Conservation (phyloP, 2,113 vertebrate genomes). For the Stercorarius parasiticus region DNA sequence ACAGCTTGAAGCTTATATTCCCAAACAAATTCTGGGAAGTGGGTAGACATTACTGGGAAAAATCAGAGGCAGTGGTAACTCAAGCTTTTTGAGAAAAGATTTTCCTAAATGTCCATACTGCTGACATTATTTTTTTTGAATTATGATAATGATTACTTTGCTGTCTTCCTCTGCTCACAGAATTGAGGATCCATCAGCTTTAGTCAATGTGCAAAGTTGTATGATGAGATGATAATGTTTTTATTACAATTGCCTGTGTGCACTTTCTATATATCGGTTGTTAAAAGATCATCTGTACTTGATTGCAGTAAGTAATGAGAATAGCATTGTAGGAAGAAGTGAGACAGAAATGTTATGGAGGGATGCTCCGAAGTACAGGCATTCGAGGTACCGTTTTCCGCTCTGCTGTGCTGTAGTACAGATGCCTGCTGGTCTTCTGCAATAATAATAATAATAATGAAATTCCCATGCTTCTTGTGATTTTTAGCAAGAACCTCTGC, state of each 20-base stretch:
- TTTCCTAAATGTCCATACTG: background rate
- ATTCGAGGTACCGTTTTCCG: background rate
- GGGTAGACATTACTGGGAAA: background rate
- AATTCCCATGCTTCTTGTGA: background rate
- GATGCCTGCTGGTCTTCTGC: background rate
- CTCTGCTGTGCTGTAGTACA: background rate
- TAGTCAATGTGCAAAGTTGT: background rate
- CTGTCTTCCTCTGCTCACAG: background rate
- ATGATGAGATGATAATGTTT: background rate
- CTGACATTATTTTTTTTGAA: background rate
- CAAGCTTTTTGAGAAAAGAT: background rate
- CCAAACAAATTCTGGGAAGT: background rate
- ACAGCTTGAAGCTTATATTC: background rate
- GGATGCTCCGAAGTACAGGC: background rate
- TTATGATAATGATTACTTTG: accelerated
- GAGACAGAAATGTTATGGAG: background rate
- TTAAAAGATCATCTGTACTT: background rate
- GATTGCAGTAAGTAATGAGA: background rate
- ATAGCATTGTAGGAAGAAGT: background rate
- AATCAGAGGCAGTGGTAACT: background rate
- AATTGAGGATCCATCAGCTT: background rate
- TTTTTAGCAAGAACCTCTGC: background rate
- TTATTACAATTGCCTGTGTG: background rate
- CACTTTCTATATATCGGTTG: background rate
- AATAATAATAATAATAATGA: background rate